phyloP scores from a whole-genome alignment of 2,797 vertebrate species.

The Florisuga fusca region DNA sequence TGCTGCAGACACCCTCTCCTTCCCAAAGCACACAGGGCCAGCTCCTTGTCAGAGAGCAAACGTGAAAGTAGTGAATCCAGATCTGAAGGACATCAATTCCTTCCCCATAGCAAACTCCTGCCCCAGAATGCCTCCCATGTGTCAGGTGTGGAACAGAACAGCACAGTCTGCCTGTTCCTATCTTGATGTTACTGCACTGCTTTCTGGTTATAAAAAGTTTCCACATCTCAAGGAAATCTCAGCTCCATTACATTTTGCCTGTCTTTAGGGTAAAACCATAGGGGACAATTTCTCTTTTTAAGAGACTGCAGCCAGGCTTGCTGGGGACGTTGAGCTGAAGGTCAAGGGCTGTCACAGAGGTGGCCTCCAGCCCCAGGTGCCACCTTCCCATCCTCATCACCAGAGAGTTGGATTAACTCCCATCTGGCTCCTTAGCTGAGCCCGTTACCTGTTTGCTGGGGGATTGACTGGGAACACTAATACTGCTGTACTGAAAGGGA shows the following conservation, averaged over 20 bases:
- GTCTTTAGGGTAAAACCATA: not conserved
- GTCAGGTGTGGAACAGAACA: not conserved
- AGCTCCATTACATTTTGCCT: not conserved
- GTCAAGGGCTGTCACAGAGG: not conserved
- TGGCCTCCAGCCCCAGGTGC: not conserved
- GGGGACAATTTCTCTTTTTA: not conserved
- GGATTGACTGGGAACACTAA: not conserved
- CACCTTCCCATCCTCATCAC: not conserved
- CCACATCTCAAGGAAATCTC: not conserved
- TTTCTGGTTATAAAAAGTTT: not conserved
- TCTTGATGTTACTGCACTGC: fast-evolving
- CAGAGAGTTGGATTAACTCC: fast-evolving
- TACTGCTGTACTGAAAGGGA: not conserved
- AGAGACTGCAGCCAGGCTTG: not conserved
- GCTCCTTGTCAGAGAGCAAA: not conserved
- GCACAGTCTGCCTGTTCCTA: not conserved
- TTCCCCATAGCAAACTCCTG: not conserved
- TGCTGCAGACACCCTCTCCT: not conserved
- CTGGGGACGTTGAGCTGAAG: not conserved
- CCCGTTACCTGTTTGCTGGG: not conserved
- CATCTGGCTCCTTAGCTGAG: not conserved
- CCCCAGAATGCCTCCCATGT: not conserved
- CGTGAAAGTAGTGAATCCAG: not conserved
- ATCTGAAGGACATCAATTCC: not conserved
- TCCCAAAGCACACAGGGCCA: not conserved